Conservation (phyloP, 1,140 invertebrate species). For the Drusus annulatus region DNA sequence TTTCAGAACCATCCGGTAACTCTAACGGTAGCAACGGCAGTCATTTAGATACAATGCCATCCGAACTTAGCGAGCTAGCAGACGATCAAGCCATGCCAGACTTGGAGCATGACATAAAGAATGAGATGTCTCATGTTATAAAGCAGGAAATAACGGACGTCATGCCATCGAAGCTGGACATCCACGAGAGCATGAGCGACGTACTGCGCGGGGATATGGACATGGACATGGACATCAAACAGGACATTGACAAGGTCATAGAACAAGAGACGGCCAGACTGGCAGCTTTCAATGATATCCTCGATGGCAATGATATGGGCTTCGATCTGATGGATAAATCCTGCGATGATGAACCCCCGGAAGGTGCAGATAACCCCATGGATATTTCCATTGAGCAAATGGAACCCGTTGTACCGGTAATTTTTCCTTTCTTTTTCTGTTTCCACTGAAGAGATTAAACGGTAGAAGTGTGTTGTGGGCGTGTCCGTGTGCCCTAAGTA, state of each 20-base stretch:
- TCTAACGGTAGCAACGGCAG: background rate
- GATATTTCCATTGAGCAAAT: background rate
- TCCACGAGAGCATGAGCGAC: background rate
- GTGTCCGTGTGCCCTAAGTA: too few relatives aligned
- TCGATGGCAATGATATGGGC: constrained; percentile 14
- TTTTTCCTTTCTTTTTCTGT: background rate
- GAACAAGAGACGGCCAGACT: constrained; percentile 20
- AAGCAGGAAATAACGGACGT: constrained; percentile 18
- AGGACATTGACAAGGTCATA: constrained; percentile 21
- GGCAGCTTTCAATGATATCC: constrained; percentile 18
- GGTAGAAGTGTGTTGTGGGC: too few relatives aligned
- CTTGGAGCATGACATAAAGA: constrained; percentile 5
- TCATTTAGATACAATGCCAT: background rate
- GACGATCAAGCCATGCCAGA: constrained; percentile 1
- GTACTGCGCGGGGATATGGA: background rate
- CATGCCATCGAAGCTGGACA: background rate
- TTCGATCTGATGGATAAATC: constrained; percentile 21
- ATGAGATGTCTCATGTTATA: background rate
- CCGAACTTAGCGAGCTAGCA: background rate
- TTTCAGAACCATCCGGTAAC: constrained; percentile 12
- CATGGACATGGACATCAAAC: constrained; percentile 7
- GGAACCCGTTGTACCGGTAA: background rate
- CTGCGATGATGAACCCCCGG: background rate
- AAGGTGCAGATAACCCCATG: background rate
- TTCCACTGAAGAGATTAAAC: too few relatives aligned